Evolutionary conservation across 2,888 invertebrate species (phyloP), one percentile per base, ranked within the genome.

Genomic region (Pseudoips prasinana): DNA sequence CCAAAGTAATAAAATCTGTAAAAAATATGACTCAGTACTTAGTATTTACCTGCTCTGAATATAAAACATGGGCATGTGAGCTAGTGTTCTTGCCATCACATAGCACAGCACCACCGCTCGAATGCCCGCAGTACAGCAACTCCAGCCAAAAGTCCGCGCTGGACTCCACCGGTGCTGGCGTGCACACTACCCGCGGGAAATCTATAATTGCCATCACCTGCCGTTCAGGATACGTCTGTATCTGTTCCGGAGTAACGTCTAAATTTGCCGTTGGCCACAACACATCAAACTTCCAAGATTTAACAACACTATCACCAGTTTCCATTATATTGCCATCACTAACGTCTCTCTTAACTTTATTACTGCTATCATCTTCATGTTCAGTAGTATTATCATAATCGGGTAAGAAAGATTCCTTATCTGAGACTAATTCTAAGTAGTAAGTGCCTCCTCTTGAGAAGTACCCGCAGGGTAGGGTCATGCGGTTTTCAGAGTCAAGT

Each of bases 201-300:
- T 94, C 92, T 47, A 96, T 69, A 2, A 92, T 93, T 0, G 94
- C 94, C 51, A 91, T 92, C 45, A 95, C 93, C 14, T 93, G 92
- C 39, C 90, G 86, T 64, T 92, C 93, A 2, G 96, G 95, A 76
- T 95, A 96, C 27, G 96, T 96, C 59, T 92, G 92, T 31, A 96
- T 92, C 56, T 92, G 92, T 58, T 94, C 93, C 2, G 95, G 94
- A 35, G 93, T 93, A 28, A 95, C 90, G 29, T 92, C 91, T 53
- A 96, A 74, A 42, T 90, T 91, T 1, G 95, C 94, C 38, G 91
- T 90, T 3, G 96, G 95, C 96, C 96, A 96, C 75, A 94, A 90
- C 3, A 96, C 95, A 58, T 96, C 95, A 58, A 96, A 90, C 38
- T 92, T 90, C 79, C 90, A 89, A 1, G 90, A 84, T 26, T 87